phyloP scores from a whole-genome alignment of 2,113 vertebrate species.

The Axis porcinus region DNA sequence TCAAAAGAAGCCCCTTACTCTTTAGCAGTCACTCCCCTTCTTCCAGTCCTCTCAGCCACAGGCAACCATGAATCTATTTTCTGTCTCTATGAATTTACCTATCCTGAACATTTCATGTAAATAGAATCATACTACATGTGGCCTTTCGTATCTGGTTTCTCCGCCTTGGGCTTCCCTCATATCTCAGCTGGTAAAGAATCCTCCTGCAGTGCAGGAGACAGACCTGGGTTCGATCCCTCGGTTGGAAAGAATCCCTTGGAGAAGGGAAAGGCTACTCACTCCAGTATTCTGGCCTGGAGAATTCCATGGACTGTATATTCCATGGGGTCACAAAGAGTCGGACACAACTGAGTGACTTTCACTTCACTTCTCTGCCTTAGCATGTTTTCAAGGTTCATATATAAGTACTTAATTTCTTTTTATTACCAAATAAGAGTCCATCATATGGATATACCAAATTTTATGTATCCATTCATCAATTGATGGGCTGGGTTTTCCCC shows the following conservation, averaged over 20 bases:
- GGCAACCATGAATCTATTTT: not conserved
- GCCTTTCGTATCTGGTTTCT: not conserved
- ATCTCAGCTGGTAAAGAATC: not conserved
- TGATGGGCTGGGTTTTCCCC: not conserved
- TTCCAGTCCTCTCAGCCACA: not conserved
- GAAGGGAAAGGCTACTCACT: not conserved
- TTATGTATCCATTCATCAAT: not conserved
- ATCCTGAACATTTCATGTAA: not conserved
- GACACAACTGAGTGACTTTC: not conserved
- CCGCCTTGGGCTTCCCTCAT: not conserved
- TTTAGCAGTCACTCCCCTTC: not conserved
- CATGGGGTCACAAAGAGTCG: not conserved
- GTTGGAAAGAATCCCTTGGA: not conserved
- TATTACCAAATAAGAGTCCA: not conserved
- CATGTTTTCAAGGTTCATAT: not conserved
- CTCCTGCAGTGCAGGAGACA: not conserved
- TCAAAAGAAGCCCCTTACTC: not conserved
- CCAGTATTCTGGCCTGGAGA: not conserved
- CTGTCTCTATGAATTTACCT: not conserved
- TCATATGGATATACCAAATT: not conserved
- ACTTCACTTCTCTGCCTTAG: not conserved
- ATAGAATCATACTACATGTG: not conserved
- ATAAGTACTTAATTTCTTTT: not conserved
- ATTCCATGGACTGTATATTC: not conserved
- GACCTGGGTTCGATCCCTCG: not conserved